These are phyloP conservation scores for Nomada fabriciana DNA, from an alignment of 2,888 invertebrate species.

Conservation along the genomic window DNA sequence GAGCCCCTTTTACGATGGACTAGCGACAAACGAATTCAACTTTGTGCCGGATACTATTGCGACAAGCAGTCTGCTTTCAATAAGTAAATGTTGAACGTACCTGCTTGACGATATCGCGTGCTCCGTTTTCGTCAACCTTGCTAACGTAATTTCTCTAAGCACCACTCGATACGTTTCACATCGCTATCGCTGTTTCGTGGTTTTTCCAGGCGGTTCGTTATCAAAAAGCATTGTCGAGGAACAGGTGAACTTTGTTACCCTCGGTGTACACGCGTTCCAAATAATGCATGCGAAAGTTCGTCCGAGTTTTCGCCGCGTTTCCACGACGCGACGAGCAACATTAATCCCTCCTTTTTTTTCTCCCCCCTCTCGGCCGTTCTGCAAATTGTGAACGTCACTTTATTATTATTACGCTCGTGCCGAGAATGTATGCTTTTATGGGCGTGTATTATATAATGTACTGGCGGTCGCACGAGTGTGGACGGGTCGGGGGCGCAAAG, in stretches of 20 bases:
- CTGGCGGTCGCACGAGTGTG: slow-evolving; percentile 8
- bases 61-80: not conserved
- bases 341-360: slow-evolving; percentile 11
- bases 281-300: slow-evolving; percentile 37
- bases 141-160: not conserved
- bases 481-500: not conserved
- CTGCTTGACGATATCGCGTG: too few relatives aligned
- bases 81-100: slow-evolving; percentile 4
- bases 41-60: not conserved
- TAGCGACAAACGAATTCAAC: not conserved
- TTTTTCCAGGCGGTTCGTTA: slow-evolving; percentile 13
- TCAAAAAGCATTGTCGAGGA: slow-evolving; percentile 24
- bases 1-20: not conserved
- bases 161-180: not conserved
- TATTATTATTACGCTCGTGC: slow-evolving; percentile 40
- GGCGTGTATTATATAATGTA: slow-evolving; percentile 26
- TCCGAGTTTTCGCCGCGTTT: slow-evolving; percentile 7
- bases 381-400: slow-evolving; percentile 48
- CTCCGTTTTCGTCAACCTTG: too few relatives aligned
- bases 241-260: slow-evolving; percentile 40
- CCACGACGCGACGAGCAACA: slow-evolving; percentile 10
- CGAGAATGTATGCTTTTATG: slow-evolving; percentile 30
- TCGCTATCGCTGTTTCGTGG: too few relatives aligned
- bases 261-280: slow-evolving; percentile 8
- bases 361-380: slow-evolving; percentile 13